Evolutionary conservation across 2,888 invertebrate species (phyloP), one percentile per base, ranked within the genome.

Genomic region (Agrotis segetum): DNA sequence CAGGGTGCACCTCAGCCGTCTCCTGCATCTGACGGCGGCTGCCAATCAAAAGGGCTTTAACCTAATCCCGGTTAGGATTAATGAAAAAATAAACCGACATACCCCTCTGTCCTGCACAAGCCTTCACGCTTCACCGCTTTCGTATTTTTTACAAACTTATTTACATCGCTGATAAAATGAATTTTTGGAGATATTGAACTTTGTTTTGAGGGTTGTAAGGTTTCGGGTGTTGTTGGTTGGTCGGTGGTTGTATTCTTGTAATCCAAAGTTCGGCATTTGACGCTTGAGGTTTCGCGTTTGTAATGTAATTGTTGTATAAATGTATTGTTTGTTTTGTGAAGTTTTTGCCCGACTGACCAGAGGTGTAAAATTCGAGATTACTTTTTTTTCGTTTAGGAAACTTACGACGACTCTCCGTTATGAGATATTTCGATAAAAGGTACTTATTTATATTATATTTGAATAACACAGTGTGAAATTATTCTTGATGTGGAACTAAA

Each of bases 31-130:
- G 95, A 95, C 95, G 94, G 89, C 94, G 94, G 93, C 96, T 95
- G 96, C 95, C 96, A 95, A 94, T 96, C 96, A 96, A 94, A 95
- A 91, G 92, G 94, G 92, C 94, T 95, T 95, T 94, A 92, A 91
- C 92, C 94, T 96, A 95, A 96, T 95, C 96, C 96, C 88, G 92
- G 92, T 92, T 92, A 91, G 95, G 96, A 95, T 96, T 95, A 95
- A 92, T 91, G 92, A 94, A 95, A 95, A 95, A 95, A 95, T 92
- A 94, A 92, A 94, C 93, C 91, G 88, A 90, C 90, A 88, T 90
- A 88, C 94, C 93, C 94, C 95, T 94, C 93, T 91, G 94, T 94
- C 92, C 92, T 91, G 90, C 88, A 90, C 95, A 95, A 94, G 95
- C 94, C 93, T 94, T 93, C 92, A 93, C 89, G 96, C 95, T 92